Percentiles rank a stretch among this genome's conserved stretches.
These are phyloP conservation scores for Ondatra zibethicus DNA, from an alignment of 2,113 vertebrate species.

Conservation along the genomic window DNA sequence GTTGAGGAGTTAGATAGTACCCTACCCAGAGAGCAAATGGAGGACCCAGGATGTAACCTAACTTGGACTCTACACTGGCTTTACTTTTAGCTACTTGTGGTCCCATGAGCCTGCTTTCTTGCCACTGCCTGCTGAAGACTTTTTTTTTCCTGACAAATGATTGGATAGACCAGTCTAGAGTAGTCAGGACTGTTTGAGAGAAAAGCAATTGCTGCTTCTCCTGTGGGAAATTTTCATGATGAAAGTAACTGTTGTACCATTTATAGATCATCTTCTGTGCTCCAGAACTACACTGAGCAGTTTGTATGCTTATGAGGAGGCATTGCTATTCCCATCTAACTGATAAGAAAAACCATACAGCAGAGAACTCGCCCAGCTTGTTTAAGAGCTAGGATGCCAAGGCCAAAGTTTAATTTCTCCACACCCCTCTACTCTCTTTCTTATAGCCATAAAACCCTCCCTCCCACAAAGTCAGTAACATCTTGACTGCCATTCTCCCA, in stretches of 20 bases:
- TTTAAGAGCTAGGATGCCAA: neutral
- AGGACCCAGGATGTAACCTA: neutral
- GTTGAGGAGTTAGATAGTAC: neutral
- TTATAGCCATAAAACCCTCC: neutral
- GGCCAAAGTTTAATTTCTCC: neutral
- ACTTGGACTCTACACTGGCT: neutral
- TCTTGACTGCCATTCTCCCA: conserved; percentile 65
- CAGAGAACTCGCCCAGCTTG: neutral
- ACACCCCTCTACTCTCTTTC: neutral
- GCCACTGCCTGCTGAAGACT: neutral
- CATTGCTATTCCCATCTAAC: neutral
- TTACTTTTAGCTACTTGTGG: neutral
- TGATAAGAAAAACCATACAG: neutral
- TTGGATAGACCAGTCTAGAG: neutral
- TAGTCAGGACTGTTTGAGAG: neutral
- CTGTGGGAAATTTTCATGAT: neutral
- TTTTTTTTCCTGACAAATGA: neutral
- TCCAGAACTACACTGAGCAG: neutral
- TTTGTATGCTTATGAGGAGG: neutral
- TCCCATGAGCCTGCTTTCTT: neutral
- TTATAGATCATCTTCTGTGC: neutral
- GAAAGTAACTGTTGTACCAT: neutral
- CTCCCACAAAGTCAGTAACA: neutral
- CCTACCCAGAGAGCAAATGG: neutral
- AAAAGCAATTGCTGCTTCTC: neutral